Conservation (phyloP, 2,888 invertebrate species). For the Plemyria rubiginata region DNA sequence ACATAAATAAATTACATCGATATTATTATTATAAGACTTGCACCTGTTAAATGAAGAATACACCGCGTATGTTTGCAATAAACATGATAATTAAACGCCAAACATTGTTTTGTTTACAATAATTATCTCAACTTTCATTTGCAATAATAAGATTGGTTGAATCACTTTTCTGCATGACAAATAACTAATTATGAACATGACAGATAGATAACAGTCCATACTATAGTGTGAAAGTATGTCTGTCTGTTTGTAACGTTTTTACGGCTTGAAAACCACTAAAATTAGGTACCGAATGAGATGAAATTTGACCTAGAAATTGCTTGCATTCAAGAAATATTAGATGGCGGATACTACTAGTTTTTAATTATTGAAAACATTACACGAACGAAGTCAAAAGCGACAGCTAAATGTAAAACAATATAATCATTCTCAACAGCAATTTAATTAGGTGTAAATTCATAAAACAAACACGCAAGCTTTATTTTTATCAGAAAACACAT, state of each 20-base stretch:
- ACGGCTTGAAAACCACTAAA: too few relatives aligned
- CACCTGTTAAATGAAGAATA: too few relatives aligned
- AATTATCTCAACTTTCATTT: constrained; percentile 14
- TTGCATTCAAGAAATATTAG: too few relatives aligned
- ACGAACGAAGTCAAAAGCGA: not conserved
- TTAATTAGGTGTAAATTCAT: constrained; percentile 26
- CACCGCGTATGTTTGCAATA: not conserved
- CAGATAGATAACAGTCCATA: constrained; percentile 24
- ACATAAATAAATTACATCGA: too few relatives aligned
- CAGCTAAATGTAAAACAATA: constrained; percentile 16
- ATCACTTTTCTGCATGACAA: constrained; percentile 29
- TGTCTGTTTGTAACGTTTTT: not conserved
- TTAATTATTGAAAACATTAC: not conserved
- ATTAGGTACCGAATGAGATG: too few relatives aligned
- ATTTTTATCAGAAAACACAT: constrained; percentile 6
- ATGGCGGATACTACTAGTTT: too few relatives aligned
- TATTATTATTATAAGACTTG: too few relatives aligned
- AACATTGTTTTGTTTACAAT: not conserved
- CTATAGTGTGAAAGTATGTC: not conserved
- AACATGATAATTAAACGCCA: constrained; percentile 10
- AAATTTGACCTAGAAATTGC: too few relatives aligned
- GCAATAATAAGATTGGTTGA: constrained; percentile 27
- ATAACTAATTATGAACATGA: constrained; percentile 29
- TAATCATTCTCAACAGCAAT: constrained; percentile 20
- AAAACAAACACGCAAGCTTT: constrained; percentile 4